phyloP scores from a whole-genome alignment of 2,113 vertebrate genomes.

The Meleagris gallopavo region DNA sequence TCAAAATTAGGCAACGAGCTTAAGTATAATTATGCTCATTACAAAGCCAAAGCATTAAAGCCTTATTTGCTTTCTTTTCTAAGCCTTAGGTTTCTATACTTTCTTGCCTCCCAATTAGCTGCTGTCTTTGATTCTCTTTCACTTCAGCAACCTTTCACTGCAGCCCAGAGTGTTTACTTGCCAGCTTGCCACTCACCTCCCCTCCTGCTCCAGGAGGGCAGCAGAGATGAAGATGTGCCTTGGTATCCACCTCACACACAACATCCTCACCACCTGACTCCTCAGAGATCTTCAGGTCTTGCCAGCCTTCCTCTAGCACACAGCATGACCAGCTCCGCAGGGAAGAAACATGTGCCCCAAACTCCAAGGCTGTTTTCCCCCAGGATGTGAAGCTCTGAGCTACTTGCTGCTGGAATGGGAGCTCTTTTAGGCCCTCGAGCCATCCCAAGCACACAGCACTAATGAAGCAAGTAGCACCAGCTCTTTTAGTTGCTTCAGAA shows the following conservation, averaged over 20 bases:
- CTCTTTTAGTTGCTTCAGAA: no score
- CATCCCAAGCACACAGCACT: no score
- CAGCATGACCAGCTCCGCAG: no score
- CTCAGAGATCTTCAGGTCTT: not conserved
- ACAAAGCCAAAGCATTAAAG: not conserved
- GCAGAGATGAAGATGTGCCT: not conserved
- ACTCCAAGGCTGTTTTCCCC: no score
- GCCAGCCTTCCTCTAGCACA: no score
- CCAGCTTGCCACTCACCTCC: not conserved
- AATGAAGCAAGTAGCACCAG: no score
- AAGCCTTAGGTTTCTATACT: not conserved
- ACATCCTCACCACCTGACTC: not conserved
- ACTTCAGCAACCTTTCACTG: not conserved
- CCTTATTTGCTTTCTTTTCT: conserved; percentile 36
- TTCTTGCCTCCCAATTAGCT: not conserved
- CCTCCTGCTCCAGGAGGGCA: not conserved
- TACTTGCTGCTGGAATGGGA: no score
- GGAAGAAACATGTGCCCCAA: no score
- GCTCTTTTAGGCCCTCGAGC: no score
- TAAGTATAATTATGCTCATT: not conserved
- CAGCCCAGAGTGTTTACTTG: not conserved
- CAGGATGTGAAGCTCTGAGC: no score
- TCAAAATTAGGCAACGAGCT: not conserved
- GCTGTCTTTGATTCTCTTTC: conserved; percentile 8
- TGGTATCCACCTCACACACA: not conserved